Evolutionary conservation across 2,113 vertebrate species (phyloP).

Genomic region (Symphodus melops): DNA sequence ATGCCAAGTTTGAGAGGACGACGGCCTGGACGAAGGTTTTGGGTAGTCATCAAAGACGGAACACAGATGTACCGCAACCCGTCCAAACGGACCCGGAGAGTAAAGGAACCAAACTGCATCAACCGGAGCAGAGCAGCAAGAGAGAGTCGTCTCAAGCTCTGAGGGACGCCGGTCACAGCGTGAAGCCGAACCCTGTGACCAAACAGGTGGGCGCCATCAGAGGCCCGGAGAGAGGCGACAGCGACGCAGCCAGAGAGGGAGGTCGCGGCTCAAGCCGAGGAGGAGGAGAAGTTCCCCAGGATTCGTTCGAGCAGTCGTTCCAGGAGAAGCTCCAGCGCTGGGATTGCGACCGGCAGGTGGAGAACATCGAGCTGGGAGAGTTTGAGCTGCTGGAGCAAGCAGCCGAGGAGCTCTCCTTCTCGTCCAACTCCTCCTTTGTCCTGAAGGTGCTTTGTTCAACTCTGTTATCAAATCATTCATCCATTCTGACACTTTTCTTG

Average conservation of each 20-base stretch:
- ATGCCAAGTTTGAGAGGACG: slow-evolving; percentile 54
- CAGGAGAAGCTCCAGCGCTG: slow-evolving; percentile 87
- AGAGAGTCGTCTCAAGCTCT: background rate
- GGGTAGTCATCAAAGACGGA: slow-evolving; percentile 78
- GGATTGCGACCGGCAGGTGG: slow-evolving; percentile 87
- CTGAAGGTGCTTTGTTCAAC: slow-evolving; percentile 78
- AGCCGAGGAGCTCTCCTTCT: slow-evolving; percentile 96
- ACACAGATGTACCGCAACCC: slow-evolving; percentile 16
- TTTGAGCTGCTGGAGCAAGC: slow-evolving; percentile 95
- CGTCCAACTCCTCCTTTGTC: slow-evolving; percentile 96
- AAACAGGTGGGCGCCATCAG: slow-evolving; percentile 33
- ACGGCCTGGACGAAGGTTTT: slow-evolving; percentile 72
- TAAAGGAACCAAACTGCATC: slow-evolving; percentile 12
- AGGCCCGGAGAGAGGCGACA: background rate
- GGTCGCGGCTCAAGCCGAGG: background rate
- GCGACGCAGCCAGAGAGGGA: background rate
- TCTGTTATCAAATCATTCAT: too few species aligned
- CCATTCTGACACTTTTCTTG: too few species aligned
- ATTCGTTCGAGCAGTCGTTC: slow-evolving; percentile 89
- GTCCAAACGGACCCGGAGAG: background rate
- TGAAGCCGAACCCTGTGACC: slow-evolving; percentile 38
- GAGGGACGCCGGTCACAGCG: slow-evolving; percentile 6
- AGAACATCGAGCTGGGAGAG: slow-evolving; percentile 92
- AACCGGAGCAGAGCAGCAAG: slow-evolving; percentile 6
- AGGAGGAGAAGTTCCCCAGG: slow-evolving; percentile 54